Evolutionary conservation across 35 echinoderm and acorn worm species (phyloP), one percentile per base, ranked within the genome.

Genomic region (Holothuria glaberrima): DNA sequence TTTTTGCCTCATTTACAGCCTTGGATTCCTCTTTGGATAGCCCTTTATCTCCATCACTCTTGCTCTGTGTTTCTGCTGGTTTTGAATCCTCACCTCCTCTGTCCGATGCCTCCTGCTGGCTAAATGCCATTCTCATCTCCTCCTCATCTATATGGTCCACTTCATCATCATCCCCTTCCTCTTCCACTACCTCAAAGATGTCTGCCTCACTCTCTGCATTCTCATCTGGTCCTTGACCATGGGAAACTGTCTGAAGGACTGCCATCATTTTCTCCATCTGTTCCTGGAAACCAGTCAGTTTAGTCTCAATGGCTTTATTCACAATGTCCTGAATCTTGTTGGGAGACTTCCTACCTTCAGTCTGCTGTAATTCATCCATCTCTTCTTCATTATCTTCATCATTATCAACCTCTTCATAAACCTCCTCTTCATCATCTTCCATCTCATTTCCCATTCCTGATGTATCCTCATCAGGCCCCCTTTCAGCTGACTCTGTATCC

Each of bases 191-290:
- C 50, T 54, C 50, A 54, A 54, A 54, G 50, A 54, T 54, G 13
- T 54, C 50, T 54, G 5, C 50, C 16, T 54, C 64, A 27, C 64
- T 68, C 22, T 19, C 30, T n/a, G 6, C 64, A 10, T 24, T 31
- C 30, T 31, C n/a, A 27, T 68, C 64, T 68, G 9, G n/a, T 68
- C 1, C 0, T 6, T 12, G n/a, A 68, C 64, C 64, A 24, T 78
- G 36, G 2, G 74, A 78, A 19, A 48, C 74, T 24, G 44, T 48
- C 50, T 78, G 74, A 78, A 78, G 21, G 21, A 48, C 74, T n/a
- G 74, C 36, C 74, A 78, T 78, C 74, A 78, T 78, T 33, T 78
- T 41, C 12, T 78, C 38, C 74, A 78, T 48, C 74, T 78, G 74
- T 30, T 30, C 74, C 74, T 78, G 74, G 29, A 78, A 78, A 48